These are phyloP conservation scores for Bombylius major DNA, from an alignment of 2,888 invertebrate species.

Conservation along the genomic window DNA sequence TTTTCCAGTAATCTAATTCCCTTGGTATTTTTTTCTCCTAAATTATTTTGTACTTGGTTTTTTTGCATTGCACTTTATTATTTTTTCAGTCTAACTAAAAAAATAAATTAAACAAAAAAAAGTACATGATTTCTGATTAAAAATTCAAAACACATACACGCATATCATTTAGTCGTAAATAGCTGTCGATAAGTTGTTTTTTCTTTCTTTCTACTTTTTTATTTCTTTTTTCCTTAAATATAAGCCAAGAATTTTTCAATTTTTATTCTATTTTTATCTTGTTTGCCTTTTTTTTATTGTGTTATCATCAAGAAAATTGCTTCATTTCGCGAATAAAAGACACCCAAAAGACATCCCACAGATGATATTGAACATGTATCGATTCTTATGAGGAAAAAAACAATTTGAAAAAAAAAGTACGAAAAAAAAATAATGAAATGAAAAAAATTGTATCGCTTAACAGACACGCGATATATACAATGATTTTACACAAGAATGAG, in stretches of 20 bases:
- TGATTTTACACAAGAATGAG: slow-evolving; percentile 7
- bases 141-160: background rate
- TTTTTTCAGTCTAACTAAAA: background rate
- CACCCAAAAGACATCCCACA: background rate
- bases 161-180: background rate
- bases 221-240: no score
- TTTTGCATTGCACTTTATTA: no score
- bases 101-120: background rate
- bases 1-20: no score
- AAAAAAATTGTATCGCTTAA: background rate
- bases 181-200: background rate
- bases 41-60: no score
- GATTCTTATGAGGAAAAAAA: slow-evolving; percentile 2
- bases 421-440: background rate
- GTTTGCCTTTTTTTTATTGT: no score
- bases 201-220: no score
- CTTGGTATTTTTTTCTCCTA: no score
- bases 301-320: background rate
- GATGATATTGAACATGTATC: background rate
- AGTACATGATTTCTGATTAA: background rate
- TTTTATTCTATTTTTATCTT: no score
- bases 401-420: background rate
- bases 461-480: background rate
- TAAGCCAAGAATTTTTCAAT: no score
- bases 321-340: slow-evolving; percentile 2